A percentile compares a stretch with the other conserved stretches of the same genome.
Conservation (phyloP, 2,113 vertebrate genomes). For the Calypte anna region DNA sequence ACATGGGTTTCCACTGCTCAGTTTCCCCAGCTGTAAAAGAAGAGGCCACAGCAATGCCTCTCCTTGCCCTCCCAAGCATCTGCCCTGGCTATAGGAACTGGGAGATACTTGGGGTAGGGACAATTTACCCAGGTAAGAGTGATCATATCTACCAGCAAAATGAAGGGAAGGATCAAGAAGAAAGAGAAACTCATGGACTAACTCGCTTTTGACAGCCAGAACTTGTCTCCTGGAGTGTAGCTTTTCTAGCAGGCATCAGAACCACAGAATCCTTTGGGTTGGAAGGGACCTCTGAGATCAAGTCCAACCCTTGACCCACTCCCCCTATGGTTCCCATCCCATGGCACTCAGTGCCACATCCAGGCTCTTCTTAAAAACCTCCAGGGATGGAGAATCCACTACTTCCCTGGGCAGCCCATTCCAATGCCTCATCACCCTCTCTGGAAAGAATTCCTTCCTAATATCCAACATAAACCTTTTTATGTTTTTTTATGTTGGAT, state of each 20-base stretch:
- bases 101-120: neutral
- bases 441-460: too few relatives aligned
- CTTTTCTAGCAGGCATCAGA: neutral
- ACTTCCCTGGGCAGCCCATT: too few relatives aligned
- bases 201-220: neutral
- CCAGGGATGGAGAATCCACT: too few relatives aligned
- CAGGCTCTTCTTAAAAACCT: too few relatives aligned
- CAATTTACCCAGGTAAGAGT: neutral
- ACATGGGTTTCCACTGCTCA: neutral
- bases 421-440: too few relatives aligned
- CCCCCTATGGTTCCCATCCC: too few relatives aligned
- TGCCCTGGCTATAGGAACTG: neutral
- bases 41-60: neutral
- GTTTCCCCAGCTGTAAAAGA: neutral
- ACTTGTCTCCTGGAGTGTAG: neutral
- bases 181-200: neutral
- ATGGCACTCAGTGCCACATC: too few relatives aligned
- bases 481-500: too few relatives aligned
- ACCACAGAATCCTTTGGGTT: too few relatives aligned
- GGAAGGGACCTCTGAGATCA: too few relatives aligned
- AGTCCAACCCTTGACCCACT: too few relatives aligned
- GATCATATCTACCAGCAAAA: neutral
- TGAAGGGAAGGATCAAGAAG: neutral
- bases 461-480: too few relatives aligned
- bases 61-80: neutral